A percentile compares a stretch with the other conserved stretches of the same genome.
These are phyloP conservation scores for Patella pellucida DNA, from an alignment of 2,888 invertebrate genomes.

Conservation along the genomic window DNA sequence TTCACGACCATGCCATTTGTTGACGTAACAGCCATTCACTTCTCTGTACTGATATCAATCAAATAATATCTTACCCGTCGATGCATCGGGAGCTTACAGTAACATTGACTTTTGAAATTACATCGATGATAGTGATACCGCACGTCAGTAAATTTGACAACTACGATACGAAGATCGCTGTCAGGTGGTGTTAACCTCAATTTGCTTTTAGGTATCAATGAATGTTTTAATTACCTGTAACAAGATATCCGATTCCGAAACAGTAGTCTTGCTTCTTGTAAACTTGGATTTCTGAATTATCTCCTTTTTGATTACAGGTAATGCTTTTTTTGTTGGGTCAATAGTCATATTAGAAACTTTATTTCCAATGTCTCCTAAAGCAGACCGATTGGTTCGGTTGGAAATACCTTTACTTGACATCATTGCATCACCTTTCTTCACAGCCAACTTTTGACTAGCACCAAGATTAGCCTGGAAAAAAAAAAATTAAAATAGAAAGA, in stretches of 20 bases:
- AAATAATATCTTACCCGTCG: no score
- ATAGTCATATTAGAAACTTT: conserved; percentile 58
- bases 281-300: conserved; percentile 47
- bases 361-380: conserved; percentile 63
- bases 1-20: no score
- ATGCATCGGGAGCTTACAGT: no score
- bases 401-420: conserved; percentile 15
- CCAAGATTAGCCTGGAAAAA: conserved; percentile 31
- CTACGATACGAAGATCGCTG: no score
- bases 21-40: no score
- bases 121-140: no score
- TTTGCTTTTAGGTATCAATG: no score
- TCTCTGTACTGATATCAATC: no score
- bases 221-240: background rate
- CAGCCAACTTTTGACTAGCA: background rate
- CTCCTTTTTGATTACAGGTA: conserved; percentile 55
- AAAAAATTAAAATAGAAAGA: background rate
- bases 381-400: conserved; percentile 44
- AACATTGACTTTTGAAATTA: no score
- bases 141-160: no score
- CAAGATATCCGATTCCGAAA: no score
- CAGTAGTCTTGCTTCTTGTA: conserved; percentile 17
- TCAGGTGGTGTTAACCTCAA: no score
- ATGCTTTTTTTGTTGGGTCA: conserved; percentile 45
- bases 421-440: conserved; percentile 6